These are phyloP conservation scores for Ondatra zibethicus DNA, from an alignment of 2,113 vertebrate species.

Conservation along the genomic window DNA sequence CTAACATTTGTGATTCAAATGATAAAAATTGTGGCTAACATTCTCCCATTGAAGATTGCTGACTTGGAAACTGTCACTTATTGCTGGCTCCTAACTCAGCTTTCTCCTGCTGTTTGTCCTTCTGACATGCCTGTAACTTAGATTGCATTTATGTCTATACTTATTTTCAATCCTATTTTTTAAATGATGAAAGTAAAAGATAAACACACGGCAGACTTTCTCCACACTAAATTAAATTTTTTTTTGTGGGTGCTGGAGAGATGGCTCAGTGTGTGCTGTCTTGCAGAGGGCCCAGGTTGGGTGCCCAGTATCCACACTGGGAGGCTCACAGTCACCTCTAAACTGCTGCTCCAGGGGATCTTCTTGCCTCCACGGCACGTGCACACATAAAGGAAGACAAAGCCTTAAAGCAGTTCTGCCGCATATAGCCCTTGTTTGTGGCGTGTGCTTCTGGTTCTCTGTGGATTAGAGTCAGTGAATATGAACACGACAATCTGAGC, in stretches of 20 bases:
- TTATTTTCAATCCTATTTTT: not conserved
- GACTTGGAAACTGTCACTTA: not conserved
- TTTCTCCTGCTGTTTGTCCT: constrained; percentile 13
- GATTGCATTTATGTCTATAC: not conserved
- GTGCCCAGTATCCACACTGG: not conserved
- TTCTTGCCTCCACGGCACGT: not conserved
- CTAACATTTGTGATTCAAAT: not conserved
- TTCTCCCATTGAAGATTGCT: not conserved
- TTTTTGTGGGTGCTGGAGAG: not conserved
- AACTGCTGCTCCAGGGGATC: not conserved
- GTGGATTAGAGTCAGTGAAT: not conserved
- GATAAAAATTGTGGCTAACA: not conserved
- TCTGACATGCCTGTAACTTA: not conserved
- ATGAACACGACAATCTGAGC: not conserved
- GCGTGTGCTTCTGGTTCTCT: not conserved
- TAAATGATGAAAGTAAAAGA: not conserved
- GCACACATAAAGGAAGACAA: no score
- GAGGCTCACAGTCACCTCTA: not conserved
- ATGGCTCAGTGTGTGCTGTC: not conserved
- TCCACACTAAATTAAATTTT: not conserved
- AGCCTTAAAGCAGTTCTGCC: not conserved
- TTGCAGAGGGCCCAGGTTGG: not conserved
- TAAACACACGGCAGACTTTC: not conserved
- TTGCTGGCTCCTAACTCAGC: not conserved
- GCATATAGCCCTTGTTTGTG: not conserved